Conservation (phyloP, 2,797 vertebrate genomes). For the Galagoides demidoff region DNA sequence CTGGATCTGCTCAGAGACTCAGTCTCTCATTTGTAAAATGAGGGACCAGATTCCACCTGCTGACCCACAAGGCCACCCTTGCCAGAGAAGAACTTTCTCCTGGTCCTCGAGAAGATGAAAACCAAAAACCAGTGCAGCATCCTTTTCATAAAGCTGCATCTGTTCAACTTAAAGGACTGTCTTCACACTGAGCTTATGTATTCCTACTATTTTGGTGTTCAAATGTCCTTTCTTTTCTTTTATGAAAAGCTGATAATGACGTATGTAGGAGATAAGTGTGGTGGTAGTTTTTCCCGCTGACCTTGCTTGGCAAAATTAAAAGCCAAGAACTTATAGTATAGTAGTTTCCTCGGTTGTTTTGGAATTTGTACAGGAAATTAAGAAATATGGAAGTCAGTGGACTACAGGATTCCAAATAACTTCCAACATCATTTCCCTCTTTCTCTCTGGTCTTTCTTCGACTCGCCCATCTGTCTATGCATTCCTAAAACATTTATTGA, state of each 20-base stretch:
- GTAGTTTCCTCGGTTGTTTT: neutral
- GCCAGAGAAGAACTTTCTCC: neutral
- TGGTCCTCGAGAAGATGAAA: neutral
- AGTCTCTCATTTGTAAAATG: neutral
- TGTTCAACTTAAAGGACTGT: neutral
- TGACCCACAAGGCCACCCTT: rapidly evolving
- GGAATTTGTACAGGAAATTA: neutral
- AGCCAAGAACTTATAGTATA: rapidly evolving
- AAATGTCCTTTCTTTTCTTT: neutral
- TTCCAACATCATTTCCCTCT: neutral
- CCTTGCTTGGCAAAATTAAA: neutral
- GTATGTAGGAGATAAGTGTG: neutral
- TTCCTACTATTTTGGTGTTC: neutral
- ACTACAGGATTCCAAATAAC: neutral
- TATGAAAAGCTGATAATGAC: neutral
- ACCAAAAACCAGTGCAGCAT: neutral
- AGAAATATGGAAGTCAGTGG: neutral
- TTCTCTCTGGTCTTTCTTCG: neutral
- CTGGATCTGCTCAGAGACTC: neutral
- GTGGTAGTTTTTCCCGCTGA: neutral
- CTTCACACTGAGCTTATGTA: too few relatives aligned
- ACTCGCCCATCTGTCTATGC: too few relatives aligned
- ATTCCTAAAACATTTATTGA: neutral
- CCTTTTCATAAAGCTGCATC: neutral
- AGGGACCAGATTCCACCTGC: neutral